Evolutionary conservation across 2,113 vertebrate species (phyloP), one percentile per base, ranked within the genome.

Genomic region (Emydocephalus ijimae): DNA sequence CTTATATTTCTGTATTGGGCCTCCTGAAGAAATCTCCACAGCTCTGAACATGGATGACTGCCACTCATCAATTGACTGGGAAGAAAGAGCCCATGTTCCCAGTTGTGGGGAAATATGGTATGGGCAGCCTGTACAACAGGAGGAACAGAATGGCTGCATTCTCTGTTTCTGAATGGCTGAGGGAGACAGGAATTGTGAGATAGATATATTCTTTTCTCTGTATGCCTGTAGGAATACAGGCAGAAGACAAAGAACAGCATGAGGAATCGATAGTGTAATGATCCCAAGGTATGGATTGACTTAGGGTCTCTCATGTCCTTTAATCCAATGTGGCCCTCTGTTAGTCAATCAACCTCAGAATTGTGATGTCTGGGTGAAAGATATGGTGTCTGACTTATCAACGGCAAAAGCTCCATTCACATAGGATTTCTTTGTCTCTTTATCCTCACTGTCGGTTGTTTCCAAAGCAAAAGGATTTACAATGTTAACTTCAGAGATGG

Each of bases 341-440:
- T 61, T 48, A 94, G 95, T 90, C 87, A 93, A 39, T 86, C 92
- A 92, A 34, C 45, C 93, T 97, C 98, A 99, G 97, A 99, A 99
- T 97, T 99, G 98, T 54, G 99, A 99, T 87, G 99, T 99, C 96
- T 99, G 98, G 0, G 99, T 99, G 94, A 99, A 99, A 11, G 99
- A 99, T 97, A 99, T 98, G 1, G 98, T 97, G 85, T 99, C 99
- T 11, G 98, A 99, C 96, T 99, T 99, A 98, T 99, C 99, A 2
- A 99, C 94, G 0, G 99, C 98, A 96, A 99, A 99, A 90, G 99
- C 99, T 90, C 99, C 99, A 0, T 99, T 99, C 94, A 99, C 43
- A 0, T 99, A 99, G 0, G 99, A 99, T 96, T 99, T 99, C 97
- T 99, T 99, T 95, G 98, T 97, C 45, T 97, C 97, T 34, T 90